These are phyloP conservation scores for Nymphalis io DNA, from an alignment of 1,140 invertebrate species.

Conservation along the genomic window DNA sequence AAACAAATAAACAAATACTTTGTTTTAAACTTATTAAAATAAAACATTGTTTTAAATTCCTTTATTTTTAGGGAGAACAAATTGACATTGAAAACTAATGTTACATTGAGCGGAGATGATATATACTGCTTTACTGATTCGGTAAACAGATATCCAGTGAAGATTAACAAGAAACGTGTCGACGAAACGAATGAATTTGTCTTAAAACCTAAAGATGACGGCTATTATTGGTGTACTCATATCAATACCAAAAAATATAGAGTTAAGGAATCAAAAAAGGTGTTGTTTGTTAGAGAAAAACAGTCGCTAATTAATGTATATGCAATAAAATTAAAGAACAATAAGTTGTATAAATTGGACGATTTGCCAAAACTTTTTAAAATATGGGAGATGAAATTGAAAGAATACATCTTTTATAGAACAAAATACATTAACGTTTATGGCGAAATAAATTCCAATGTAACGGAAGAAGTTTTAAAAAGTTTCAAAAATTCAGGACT, in stretches of 20 bases:
- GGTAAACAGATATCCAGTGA: constrained; percentile 51
- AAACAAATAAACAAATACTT: no score
- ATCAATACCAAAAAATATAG: constrained; percentile 54
- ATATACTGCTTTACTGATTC: constrained; percentile 73
- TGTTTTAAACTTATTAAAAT: not conserved
- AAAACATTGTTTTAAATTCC: not conserved
- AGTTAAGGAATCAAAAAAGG: constrained; percentile 60
- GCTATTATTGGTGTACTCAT: constrained; percentile 75
- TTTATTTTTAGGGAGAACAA: constrained; percentile 52
- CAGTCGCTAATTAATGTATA: constrained; percentile 52
- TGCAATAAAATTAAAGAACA: constrained; percentile 52
- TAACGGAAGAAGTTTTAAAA: constrained; percentile 45
- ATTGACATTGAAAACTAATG: constrained; percentile 50
- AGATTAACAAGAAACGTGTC: constrained; percentile 45
- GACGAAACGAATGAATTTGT: constrained; percentile 45
- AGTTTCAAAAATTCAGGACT: constrained; percentile 43
- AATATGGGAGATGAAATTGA: constrained; percentile 51
- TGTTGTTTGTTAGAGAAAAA: constrained; percentile 62
- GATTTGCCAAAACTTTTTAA: constrained; percentile 45
- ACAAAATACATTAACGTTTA: constrained; percentile 51
- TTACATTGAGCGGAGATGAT: constrained; percentile 47
- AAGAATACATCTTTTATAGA: constrained; percentile 58
- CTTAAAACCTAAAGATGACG: constrained; percentile 56
- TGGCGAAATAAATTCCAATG: constrained; percentile 39
- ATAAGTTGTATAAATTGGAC: constrained; percentile 34